Evolutionary conservation across 2,797 vertebrate species (phyloP).

Genomic region (Hirundo rustica): DNA sequence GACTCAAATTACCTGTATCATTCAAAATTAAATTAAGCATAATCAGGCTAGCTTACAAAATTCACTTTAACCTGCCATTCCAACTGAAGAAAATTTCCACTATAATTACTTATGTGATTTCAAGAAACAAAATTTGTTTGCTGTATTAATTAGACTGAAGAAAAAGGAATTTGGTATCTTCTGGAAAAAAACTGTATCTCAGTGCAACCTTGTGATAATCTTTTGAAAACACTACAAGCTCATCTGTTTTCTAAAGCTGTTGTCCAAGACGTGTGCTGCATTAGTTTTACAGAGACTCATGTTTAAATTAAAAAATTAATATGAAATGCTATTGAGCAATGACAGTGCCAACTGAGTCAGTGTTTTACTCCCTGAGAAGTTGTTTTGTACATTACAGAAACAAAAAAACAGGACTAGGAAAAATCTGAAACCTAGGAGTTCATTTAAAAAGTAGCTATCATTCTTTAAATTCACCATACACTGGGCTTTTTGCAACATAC

Average conservation of each 20-base stretch:
- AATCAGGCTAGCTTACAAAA: background rate
- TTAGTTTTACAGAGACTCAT: background rate
- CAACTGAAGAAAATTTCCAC: background rate
- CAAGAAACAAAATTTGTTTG: background rate
- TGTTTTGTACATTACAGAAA: background rate
- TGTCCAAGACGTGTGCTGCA: background rate
- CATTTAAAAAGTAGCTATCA: background rate
- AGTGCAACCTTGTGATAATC: background rate
- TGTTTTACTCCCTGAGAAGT: background rate
- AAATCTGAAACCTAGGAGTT: background rate
- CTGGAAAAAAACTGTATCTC: background rate
- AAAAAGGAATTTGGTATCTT: background rate
- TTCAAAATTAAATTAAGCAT: background rate
- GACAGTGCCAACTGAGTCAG: background rate
- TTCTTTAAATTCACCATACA: background rate
- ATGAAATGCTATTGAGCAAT: background rate
- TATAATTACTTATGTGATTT: background rate
- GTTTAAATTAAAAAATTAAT: background rate
- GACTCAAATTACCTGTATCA: background rate
- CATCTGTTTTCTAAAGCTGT: background rate
- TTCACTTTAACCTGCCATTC: background rate
- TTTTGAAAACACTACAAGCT: background rate
- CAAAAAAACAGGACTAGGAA: background rate
- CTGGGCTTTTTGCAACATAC: background rate
- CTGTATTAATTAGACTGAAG: background rate